Evolutionary conservation across 2,113 vertebrate species (phyloP).

Genomic region (Talpa occidentalis): DNA sequence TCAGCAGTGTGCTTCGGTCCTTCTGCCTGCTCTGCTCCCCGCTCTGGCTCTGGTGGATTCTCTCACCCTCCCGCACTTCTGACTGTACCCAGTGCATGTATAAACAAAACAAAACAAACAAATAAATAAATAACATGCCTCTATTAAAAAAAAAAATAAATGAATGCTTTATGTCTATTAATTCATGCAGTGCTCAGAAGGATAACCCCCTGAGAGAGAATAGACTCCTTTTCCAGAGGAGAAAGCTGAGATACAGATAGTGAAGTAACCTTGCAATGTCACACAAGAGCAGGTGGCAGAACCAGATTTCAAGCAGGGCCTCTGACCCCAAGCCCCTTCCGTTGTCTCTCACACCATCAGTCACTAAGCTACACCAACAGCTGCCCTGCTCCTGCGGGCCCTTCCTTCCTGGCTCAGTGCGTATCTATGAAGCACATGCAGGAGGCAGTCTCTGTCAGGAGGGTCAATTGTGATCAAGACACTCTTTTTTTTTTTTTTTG

Average conservation of each 20-base stretch:
- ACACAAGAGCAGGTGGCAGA: not conserved
- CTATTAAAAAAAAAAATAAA: too few relatives aligned
- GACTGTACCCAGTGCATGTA: too few relatives aligned
- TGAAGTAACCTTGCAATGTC: not conserved
- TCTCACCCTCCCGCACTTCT: too few relatives aligned
- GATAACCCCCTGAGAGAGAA: not conserved
- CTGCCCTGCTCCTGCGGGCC: not conserved
- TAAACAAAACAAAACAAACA: too few relatives aligned
- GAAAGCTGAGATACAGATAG: not conserved
- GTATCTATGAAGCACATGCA: not conserved
- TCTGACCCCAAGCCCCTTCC: too few relatives aligned
- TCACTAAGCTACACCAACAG: not conserved
- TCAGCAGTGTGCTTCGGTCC: not conserved
- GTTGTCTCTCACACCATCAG: not conserved
- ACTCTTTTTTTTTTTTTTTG: not conserved
- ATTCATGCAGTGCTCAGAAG: not conserved
- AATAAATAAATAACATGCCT: too few relatives aligned
- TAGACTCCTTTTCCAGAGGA: not conserved
- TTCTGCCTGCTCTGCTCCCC: too few relatives aligned
- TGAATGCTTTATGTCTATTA: not conserved
- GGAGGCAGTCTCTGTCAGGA: not conserved
- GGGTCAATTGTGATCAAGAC: not conserved
- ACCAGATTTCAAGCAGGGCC: not conserved
- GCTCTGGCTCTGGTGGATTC: too few relatives aligned
- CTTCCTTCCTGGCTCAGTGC: not conserved